A percentile compares a stretch with the other conserved stretches of the same genome.
Conservation (phyloP, 2,113 vertebrate genomes). For the Myrmophylax atrothorax region DNA sequence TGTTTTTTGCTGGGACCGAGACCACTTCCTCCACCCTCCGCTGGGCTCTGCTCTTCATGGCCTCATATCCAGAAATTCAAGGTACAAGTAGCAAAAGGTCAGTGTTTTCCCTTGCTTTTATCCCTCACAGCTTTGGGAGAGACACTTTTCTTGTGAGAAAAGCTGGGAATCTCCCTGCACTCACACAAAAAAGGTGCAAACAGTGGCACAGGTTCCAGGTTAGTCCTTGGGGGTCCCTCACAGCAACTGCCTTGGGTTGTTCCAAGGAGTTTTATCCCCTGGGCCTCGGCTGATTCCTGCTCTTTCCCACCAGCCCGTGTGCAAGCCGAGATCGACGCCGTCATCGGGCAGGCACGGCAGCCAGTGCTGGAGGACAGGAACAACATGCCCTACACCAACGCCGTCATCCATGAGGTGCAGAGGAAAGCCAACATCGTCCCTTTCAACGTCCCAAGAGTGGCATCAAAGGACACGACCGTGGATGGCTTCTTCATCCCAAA, state of each 20-base stretch:
- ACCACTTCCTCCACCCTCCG: constrained; percentile 76
- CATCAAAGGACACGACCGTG: constrained; percentile 65
- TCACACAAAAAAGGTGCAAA: background rate
- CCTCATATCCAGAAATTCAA: constrained; percentile 63
- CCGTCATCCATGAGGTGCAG: constrained; percentile 84
- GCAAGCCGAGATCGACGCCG: constrained; percentile 76
- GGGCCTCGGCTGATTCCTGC: background rate
- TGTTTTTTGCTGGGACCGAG: constrained; percentile 81
- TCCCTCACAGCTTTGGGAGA: background rate
- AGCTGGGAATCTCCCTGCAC: no score
- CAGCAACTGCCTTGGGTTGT: rapidly evolving
- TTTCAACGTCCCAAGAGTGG: constrained; percentile 69
- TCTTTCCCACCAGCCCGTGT: constrained; percentile 57
- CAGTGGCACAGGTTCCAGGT: no score
- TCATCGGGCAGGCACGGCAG: constrained; percentile 62
- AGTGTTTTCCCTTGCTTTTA: background rate
- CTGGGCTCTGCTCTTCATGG: constrained; percentile 85
- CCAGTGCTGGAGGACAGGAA: constrained; percentile 73
- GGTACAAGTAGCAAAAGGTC: background rate
- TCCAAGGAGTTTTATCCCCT: background rate
- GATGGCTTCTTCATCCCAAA: constrained; percentile 79
- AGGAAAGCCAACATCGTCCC: constrained; percentile 82
- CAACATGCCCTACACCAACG: constrained; percentile 81
- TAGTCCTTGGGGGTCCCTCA: no score
- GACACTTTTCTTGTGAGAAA: background rate